Conservation (phyloP, 2,113 vertebrate species). For the Spermophilus dauricus region DNA sequence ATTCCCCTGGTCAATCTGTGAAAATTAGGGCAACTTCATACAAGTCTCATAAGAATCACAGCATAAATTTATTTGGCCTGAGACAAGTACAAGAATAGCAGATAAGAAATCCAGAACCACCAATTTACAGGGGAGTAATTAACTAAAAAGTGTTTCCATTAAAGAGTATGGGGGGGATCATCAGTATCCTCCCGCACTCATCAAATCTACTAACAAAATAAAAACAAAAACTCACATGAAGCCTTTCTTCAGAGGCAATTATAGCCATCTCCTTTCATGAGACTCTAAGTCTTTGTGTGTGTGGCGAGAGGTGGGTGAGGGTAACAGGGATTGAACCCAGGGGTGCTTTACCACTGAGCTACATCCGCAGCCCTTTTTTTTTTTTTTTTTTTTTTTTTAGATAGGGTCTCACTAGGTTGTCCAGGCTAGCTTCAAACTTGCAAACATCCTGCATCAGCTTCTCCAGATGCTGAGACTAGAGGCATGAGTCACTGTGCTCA, state of each 20-base stretch:
- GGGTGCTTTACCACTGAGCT: too few species aligned
- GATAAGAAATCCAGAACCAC: conserved; percentile 53
- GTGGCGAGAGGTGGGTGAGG: too few species aligned
- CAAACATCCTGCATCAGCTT: too few species aligned
- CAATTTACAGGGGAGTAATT: conserved; percentile 25
- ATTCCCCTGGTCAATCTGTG: neutral
- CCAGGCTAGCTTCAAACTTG: too few species aligned
- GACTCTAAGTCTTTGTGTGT: neutral
- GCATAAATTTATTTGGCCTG: conserved; percentile 73
- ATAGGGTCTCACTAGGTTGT: too few species aligned
- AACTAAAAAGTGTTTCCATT: conserved; percentile 42
- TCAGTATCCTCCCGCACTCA: neutral
- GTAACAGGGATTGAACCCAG: too few species aligned
- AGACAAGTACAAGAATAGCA: conserved; percentile 67
- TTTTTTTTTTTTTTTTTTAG: too few species aligned
- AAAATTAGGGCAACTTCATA: conserved; percentile 61
- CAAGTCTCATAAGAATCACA: conserved; percentile 67
- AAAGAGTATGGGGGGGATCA: conserved; percentile 19
- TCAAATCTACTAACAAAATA: conserved; percentile 39
- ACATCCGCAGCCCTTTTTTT: too few species aligned
- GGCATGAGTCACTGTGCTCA: too few species aligned
- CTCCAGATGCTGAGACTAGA: too few species aligned
- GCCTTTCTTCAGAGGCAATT: conserved; percentile 49
- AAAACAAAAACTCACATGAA: conserved; percentile 3
- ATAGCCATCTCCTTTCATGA: conserved; percentile 47